Conservation (phyloP, 2,888 invertebrate species). For the Caradrina kadenii region DNA sequence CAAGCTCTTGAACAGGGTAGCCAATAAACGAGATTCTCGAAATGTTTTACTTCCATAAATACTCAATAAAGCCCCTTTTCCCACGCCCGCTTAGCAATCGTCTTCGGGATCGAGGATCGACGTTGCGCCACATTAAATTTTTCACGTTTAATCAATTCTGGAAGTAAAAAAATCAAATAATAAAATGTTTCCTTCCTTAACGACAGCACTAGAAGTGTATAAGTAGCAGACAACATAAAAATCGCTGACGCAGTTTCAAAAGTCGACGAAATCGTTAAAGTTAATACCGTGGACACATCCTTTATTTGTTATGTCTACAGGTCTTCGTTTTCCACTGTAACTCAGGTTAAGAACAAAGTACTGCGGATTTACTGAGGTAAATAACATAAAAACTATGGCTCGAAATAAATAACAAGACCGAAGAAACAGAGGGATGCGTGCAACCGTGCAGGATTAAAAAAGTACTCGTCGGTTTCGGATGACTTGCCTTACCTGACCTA, state of each 20-base stretch:
- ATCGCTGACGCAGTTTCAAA: slow-evolving; percentile 88
- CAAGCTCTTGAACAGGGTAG: slow-evolving; percentile 73
- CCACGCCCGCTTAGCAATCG: slow-evolving; percentile 79
- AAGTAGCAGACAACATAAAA: slow-evolving; percentile 83
- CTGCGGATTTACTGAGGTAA: slow-evolving; percentile 65
- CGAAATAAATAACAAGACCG: slow-evolving; percentile 77
- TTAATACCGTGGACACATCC: slow-evolving; percentile 84
- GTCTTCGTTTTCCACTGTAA: slow-evolving; percentile 71
- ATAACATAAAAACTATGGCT: slow-evolving; percentile 77
- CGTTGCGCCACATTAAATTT: slow-evolving; percentile 85
- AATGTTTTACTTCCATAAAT: slow-evolving; percentile 81
- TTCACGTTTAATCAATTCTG: slow-evolving; percentile 86
- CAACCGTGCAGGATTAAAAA: slow-evolving; percentile 73
- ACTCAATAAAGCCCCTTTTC: slow-evolving; percentile 80
- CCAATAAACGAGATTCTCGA: slow-evolving; percentile 80
- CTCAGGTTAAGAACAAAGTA: slow-evolving; percentile 42
- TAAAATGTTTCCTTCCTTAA: slow-evolving; percentile 83
- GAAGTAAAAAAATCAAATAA: slow-evolving; percentile 75
- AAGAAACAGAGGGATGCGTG: slow-evolving; percentile 70
- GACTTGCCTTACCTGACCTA: slow-evolving; percentile 74
- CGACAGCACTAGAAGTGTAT: slow-evolving; percentile 74
- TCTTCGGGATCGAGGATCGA: slow-evolving; percentile 75
- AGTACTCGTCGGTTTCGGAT: slow-evolving; percentile 70
- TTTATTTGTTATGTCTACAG: slow-evolving; percentile 89
- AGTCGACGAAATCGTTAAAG: slow-evolving; percentile 84